phyloP scores from a whole-genome alignment of 2,888 invertebrate species.

The Acanthosepion lycidas region DNA sequence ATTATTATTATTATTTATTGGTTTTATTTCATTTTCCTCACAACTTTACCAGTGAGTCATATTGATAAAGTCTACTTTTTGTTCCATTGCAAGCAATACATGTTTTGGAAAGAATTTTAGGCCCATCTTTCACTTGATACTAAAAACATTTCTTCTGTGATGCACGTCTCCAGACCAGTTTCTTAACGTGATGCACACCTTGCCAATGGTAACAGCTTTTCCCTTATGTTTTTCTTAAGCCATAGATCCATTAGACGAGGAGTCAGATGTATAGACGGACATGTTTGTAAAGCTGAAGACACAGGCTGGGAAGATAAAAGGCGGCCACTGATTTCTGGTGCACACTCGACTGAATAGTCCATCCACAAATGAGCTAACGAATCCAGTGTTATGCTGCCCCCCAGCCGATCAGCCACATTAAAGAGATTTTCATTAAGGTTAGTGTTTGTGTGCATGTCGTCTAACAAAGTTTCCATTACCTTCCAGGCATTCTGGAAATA shows the following conservation, averaged over 20 bases:
- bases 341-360: not conserved
- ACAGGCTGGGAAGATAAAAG: not conserved
- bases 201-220: not conserved
- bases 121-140: too few species aligned
- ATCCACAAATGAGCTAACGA: slow-evolving; percentile 10
- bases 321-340: not conserved
- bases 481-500: not conserved
- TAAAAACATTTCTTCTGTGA: not conserved
- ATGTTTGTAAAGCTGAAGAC: not conserved
- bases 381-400: not conserved
- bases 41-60: too few species aligned
- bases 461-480: not conserved
- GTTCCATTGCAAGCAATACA: too few species aligned
- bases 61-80: too few species aligned
- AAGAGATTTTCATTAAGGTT: not conserved
- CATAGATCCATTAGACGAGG: not conserved
- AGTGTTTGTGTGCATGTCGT: not conserved
- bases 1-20: too few species aligned
- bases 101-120: too few species aligned
- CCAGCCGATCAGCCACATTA: not conserved
- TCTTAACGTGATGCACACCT: not conserved
- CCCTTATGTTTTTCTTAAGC: not conserved
- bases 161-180: not conserved
- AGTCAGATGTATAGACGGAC: not conserved
- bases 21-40: too few species aligned